phyloP scores from a whole-genome alignment of 1,140 invertebrate species.

The Solen grandis region DNA sequence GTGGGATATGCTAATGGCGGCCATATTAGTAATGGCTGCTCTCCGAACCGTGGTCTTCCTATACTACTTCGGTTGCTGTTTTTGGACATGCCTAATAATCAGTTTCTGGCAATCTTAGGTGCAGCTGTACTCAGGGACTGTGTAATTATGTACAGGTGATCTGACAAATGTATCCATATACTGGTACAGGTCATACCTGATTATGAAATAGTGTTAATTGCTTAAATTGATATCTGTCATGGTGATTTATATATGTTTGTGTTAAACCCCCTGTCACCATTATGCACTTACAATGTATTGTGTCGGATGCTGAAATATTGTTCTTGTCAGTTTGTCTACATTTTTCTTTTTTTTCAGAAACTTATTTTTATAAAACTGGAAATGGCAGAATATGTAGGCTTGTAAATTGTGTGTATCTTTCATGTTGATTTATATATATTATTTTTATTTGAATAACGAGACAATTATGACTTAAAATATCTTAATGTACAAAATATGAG shows the following conservation, averaged over 20 bases:
- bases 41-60: conserved; percentile 56
- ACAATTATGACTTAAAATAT: no score
- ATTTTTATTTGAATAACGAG: no score
- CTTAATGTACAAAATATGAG: no score
- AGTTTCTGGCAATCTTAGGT: conserved; percentile 57
- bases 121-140: background rate
- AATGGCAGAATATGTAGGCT: no score
- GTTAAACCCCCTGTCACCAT: background rate
- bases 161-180: background rate
- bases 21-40: conserved; percentile 31
- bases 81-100: conserved; percentile 66
- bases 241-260: background rate
- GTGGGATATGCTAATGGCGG: conserved; percentile 26
- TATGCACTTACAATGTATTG: no score
- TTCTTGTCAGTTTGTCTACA: no score
- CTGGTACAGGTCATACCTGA: background rate
- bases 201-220: background rate
- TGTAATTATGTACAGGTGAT: background rate
- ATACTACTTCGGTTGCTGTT: conserved; percentile 65
- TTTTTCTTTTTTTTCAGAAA: no score
- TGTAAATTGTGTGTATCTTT: no score
- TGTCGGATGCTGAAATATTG: no score
- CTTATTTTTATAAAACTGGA: no score
- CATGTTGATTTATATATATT: no score
- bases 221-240: background rate